Base-by-base conservation (phyloP, 2,888 invertebrate species). In the Nemoura dubitans region DNA sequence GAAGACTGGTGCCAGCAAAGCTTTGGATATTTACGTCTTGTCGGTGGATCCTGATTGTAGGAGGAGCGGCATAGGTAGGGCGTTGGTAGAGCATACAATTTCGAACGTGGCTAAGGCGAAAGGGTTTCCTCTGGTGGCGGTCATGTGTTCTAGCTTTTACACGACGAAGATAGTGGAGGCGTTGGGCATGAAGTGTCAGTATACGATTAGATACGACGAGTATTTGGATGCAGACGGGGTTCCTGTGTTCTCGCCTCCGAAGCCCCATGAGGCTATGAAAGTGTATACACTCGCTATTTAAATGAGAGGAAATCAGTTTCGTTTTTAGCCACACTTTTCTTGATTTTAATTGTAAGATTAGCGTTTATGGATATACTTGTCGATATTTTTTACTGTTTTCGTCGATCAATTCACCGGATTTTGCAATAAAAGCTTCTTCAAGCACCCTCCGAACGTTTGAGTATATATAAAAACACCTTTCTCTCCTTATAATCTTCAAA, bases 131-230 rank as follows among this genome's bases (percentile, higher is more conserved):
- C 10, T 86, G 26, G 76, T 86, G 3, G 27, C 76, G 6, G 43
- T 87, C 16, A 29, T 82, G 25, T 87, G 87, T 27, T 81, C 86
- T 3, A 86, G 86, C 27, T 7, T 30, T 5, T 85, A 76, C 30
- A 85, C 86, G 0, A 85, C 86, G 0, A 16, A 43, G 7, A 30
- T 86, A 0, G 83, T 77, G 0, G 81, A 85, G 36, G 82, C 77
- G 25, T 42, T 85, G 83, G 86, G 85, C n/a, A 86, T 86, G 83
- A 25, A 81, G 26, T 83, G 85, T 43, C 27, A 86, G 78, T 86
- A 27, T 77, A 76, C 36, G 27, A 16, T 85, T 10, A 76, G 80
- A 2, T 87, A 85, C 36, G 83, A 30, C 6, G 85, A 86, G 30
- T 83, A 85, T 77, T 77, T 77, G 43, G 86, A 78, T 28, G 78